phyloP scores from a whole-genome alignment of 2,888 invertebrate species.

The Biston betularia region DNA sequence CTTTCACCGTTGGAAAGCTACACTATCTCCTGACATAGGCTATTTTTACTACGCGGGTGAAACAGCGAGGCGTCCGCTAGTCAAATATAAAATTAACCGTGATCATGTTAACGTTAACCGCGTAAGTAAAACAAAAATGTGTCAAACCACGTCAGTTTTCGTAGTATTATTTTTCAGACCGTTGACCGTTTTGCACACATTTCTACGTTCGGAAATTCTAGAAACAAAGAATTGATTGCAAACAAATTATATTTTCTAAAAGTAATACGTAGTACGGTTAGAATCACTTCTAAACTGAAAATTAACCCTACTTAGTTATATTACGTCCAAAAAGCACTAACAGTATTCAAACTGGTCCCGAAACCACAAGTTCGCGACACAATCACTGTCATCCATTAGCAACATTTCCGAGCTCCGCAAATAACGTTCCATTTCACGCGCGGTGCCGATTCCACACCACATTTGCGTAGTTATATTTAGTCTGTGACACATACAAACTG shows the following conservation, averaged over 20 bases:
- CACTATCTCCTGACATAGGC: too few species aligned
- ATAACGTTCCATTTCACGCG: slow-evolving; percentile 27
- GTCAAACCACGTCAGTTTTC: neutral
- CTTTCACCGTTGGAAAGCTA: too few species aligned
- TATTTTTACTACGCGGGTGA: too few species aligned
- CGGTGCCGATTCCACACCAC: slow-evolving; percentile 17
- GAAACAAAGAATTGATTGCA: too few species aligned
- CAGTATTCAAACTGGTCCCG: neutral
- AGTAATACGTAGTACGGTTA: too few species aligned
- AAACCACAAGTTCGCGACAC: slow-evolving; percentile 8
- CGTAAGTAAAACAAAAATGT: too few species aligned
- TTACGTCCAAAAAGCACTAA: neutral
- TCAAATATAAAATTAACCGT: too few species aligned
- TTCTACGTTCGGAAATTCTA: too few species aligned
- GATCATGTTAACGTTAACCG: too few species aligned
- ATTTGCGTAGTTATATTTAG: slow-evolving; percentile 19
- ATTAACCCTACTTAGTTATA: neutral
- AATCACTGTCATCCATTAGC: slow-evolving; percentile 30
- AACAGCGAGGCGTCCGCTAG: too few species aligned
- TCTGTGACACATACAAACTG: slow-evolving; percentile 20
- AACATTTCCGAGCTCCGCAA: slow-evolving; percentile 25
- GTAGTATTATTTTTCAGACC: neutral
- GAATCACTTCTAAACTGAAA: neutral
- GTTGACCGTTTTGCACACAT: neutral
- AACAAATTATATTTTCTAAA: too few species aligned